A percentile compares a stretch with the other conserved stretches of the same genome.
These are phyloP conservation scores for Sebastes hubbsi DNA, from an alignment of 2,797 vertebrate species.

Conservation along the genomic window DNA sequence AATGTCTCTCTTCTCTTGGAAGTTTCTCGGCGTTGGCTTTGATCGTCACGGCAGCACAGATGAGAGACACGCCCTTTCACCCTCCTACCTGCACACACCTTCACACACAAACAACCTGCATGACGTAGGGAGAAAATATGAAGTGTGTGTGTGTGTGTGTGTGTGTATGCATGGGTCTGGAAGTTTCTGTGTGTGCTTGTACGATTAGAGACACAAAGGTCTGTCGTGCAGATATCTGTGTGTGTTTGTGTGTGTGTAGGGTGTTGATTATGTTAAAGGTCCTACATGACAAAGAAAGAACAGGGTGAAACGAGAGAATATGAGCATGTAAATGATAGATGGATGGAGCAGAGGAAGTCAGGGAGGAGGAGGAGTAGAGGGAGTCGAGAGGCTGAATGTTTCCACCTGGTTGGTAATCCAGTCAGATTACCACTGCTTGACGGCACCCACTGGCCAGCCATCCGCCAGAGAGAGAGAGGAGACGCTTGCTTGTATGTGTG, in stretches of 20 bases:
- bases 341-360: conserved; percentile 17
- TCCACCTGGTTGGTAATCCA: conserved; percentile 87
- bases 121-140: conserved; percentile 3
- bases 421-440: conserved; percentile 84
- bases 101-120: conserved; percentile 14
- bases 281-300: not conserved
- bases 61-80: conserved; percentile 55
- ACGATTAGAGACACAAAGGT: not conserved
- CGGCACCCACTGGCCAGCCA: conserved; percentile 74
- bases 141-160: conserved; percentile 2
- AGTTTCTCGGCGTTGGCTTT: conserved; percentile 60
- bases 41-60: conserved; percentile 48
- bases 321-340: conserved; percentile 44
- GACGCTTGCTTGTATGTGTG: conserved; percentile 35
- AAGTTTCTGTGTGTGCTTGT: not conserved
- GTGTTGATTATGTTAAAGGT: conserved; percentile 12
- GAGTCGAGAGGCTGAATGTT: conserved; percentile 77
- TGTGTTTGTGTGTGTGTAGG: not conserved
- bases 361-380: conserved; percentile 38
- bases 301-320: not conserved
- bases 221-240: not conserved
- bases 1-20: conserved; percentile 37
- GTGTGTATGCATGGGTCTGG: not conserved
- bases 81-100: conserved; percentile 34
- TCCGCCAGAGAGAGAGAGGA: conserved; percentile 50